A percentile compares a stretch with the other conserved stretches of the same genome.
phyloP scores from a whole-genome alignment of 1,140 invertebrate genomes.

The Drosophila sulfurigaster region DNA sequence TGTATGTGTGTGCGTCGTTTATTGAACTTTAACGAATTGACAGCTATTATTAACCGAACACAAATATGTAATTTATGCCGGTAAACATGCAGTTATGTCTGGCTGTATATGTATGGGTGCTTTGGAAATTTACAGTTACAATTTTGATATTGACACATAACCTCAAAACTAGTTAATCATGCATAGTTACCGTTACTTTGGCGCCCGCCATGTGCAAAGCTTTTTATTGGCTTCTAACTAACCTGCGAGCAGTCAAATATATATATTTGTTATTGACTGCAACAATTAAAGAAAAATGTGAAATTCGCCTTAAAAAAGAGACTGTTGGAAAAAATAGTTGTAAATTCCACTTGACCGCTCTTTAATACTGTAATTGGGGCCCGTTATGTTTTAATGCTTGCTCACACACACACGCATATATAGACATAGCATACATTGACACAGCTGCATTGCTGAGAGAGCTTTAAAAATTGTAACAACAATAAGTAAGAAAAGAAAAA shows the following conservation, averaged over 20 bases:
- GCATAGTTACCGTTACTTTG: conserved; percentile 62
- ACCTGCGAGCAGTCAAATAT: conserved; percentile 4
- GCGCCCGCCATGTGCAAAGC: conserved; percentile 29
- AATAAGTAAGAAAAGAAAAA: conserved; percentile 47
- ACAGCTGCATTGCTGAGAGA: conserved; percentile 65
- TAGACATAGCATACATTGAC: conserved; percentile 29
- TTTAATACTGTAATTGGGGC: conserved; percentile 75
- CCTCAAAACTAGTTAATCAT: conserved; percentile 54
- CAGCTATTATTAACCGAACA: conserved; percentile 37
- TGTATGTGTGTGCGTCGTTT: conserved; percentile 50
- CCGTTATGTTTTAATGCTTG: conserved; percentile 80
- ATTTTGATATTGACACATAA: conserved; percentile 57
- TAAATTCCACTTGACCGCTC: conserved; percentile 63
- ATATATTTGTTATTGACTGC: conserved; percentile 21
- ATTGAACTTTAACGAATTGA: conserved; percentile 69
- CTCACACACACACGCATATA: conserved; percentile 52
- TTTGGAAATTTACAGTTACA: conserved; percentile 47
- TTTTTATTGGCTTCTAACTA: conserved; percentile 5
- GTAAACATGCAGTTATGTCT: conserved; percentile 21
- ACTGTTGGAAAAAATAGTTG: conserved; percentile 40
- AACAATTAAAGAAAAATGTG: conserved; percentile 55
- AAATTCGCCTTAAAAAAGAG: conserved; percentile 42
- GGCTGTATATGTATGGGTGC: conserved; percentile 16
- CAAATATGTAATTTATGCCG: conserved; percentile 29
- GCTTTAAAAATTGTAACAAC: conserved; percentile 73